Evolutionary conservation across 2,797 vertebrate genomes (phyloP), one percentile per base, ranked within the genome.

Genomic region (Kryptopterus vitreolus): DNA sequence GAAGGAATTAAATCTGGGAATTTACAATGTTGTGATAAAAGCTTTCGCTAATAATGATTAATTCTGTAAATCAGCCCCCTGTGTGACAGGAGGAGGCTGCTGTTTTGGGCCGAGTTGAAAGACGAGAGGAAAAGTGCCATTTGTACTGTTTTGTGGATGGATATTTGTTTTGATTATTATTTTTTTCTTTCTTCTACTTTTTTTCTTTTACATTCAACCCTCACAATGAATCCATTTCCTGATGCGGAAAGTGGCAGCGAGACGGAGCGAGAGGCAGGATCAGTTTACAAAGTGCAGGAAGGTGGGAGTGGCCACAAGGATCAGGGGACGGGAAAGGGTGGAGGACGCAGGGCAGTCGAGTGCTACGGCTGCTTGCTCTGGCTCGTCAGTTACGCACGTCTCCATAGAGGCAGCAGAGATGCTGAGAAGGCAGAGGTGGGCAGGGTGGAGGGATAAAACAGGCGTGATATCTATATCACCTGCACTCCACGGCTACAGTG

Each of bases 401-500:
- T 95, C 94, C 92, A 89, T 91, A 91, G 81, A 87, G 88, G 93
- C 93, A 94, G 94, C 92, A 76, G 87, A 86, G 55, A 48, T 89
- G 93, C 94, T 93, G 91, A 88, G 87, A 89, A 91, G 91, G 91
- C 89, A 90, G 85, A 88, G 84, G 74, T 68, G 82, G 79, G 69
- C 90, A 65, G 77, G 43, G 82, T 8, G 77, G 33, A 55, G 58
- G 15, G 76, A 33, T 57, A 38, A 24, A 24, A 61, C 35, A 31
- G 83, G 86, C 89, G 20, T 84, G 89, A 86, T 92, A 97, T 99
- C 96, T 53, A n/a, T 92, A 98, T 99, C 97, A 99, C 98, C 98
- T 99, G 94, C 97, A 99, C 85, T 99, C 98, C 38, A 99, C 95
- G 52, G 96, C 96, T 69, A 99, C 95, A 58, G 95, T 96, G 65